These are phyloP conservation scores for Anolis carolinensis DNA, from an alignment of 2,113 vertebrate species.

Conservation along the genomic window DNA sequence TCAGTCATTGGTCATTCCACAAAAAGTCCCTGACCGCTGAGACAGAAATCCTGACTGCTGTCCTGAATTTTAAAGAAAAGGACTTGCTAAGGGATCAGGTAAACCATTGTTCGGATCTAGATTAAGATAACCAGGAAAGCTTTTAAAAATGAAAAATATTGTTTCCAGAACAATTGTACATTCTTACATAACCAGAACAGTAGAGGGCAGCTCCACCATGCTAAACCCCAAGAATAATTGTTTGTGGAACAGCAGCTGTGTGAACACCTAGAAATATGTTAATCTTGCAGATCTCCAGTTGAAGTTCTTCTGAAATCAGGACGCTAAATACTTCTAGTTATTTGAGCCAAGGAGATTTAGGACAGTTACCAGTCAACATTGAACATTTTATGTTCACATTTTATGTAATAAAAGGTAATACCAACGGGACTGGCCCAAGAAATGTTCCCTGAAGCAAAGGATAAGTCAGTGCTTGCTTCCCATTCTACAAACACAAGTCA, in stretches of 20 bases:
- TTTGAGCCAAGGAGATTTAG: background rate
- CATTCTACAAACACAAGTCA: no score
- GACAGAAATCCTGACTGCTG: rapidly evolving
- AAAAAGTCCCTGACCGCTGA: background rate
- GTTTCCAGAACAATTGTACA: background rate
- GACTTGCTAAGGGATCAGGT: background rate
- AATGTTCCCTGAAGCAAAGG: no score
- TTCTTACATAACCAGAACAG: conserved; percentile 49
- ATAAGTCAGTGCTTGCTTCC: no score
- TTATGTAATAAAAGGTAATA: no score
- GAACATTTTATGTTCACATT: background rate
- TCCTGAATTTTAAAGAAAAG: background rate
- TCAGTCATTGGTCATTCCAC: background rate
- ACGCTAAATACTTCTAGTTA: background rate
- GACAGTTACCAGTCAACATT: background rate
- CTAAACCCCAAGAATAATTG: conserved; percentile 14
- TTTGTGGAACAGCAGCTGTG: rapidly evolving
- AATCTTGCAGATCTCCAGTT: background rate
- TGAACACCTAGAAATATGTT: background rate
- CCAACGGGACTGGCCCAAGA: no score
- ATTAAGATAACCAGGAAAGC: background rate
- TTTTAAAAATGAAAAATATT: rapidly evolving
- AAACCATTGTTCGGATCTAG: background rate
- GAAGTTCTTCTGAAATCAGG: background rate
- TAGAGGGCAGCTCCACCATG: conserved; percentile 73